phyloP scores from a whole-genome alignment of 2,797 vertebrate species.

The Paratrypauchen microcephalus region DNA sequence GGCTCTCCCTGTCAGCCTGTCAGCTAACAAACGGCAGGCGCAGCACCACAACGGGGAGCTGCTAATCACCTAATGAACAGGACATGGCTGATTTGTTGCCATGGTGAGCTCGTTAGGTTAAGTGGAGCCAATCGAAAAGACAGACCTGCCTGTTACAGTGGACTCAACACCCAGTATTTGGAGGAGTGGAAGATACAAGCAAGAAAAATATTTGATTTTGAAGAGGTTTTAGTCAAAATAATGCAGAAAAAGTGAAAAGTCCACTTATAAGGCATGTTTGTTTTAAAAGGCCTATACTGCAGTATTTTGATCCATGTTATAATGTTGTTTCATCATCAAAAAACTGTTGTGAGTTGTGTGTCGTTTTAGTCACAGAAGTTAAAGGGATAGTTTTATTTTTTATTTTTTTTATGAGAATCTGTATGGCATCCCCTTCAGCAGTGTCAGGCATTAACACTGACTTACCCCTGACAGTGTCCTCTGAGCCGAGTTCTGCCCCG shows the following conservation, averaged over 20 bases:
- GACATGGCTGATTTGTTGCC: conserved; percentile 81
- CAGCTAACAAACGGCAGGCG: conserved; percentile 74
- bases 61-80: conserved; percentile 83
- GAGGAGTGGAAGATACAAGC: neutral
- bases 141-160: conserved; percentile 48
- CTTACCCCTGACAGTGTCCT: too few species aligned
- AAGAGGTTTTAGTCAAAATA: neutral
- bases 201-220: neutral
- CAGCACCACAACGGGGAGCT: conserved; percentile 72
- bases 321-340: too few species aligned
- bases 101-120: conserved; percentile 81
- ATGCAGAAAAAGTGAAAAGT: neutral
- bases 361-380: too few species aligned
- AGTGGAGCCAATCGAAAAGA: conserved; percentile 80
- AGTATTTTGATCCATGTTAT: too few species aligned
- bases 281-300: too few species aligned
- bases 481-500: too few species aligned
- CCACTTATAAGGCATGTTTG: neutral
- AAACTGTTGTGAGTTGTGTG: too few species aligned
- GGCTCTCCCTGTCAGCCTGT: conserved; percentile 52
- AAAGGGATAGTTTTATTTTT: too few species aligned
- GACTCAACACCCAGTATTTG: conserved; percentile 9
- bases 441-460: too few species aligned
- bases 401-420: too few species aligned
- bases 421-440: too few species aligned